phyloP scores from a whole-genome alignment of 2,797 vertebrate genomes.

The Myotis findleyi region DNA sequence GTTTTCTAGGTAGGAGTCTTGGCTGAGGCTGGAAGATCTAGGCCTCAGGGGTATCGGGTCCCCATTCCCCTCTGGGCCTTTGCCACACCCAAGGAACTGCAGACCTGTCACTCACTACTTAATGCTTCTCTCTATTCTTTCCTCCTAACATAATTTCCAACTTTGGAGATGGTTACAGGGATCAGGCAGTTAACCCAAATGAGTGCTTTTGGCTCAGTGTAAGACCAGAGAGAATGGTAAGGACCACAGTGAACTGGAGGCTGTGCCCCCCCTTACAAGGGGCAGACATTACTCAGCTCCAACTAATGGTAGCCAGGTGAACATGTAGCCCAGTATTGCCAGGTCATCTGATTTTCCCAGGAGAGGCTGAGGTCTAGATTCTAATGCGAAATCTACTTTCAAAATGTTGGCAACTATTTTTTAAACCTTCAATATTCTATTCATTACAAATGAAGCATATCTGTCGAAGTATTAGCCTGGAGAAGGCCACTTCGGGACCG shows the following conservation, averaged over 20 bases:
- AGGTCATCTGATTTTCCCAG: not conserved
- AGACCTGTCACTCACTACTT: not conserved
- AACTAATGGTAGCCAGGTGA: not conserved
- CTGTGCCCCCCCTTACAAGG: not conserved
- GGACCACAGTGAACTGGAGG: not conserved
- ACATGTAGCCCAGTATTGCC: not conserved
- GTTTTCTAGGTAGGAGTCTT: not conserved
- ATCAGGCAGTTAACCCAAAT: not conserved
- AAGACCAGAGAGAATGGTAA: not conserved
- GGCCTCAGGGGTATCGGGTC: fast-evolving
- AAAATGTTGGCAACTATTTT: slow-evolving; percentile 10
- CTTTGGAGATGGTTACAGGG: not conserved
- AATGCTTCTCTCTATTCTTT: not conserved
- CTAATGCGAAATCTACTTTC: not conserved
- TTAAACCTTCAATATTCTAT: slow-evolving; percentile 29
- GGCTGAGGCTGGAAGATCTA: not conserved
- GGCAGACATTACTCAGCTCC: not conserved
- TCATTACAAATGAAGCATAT: not conserved
- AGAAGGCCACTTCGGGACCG: not conserved
- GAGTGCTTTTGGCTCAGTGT: not conserved
- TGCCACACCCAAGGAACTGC: not conserved
- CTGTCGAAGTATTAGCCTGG: not conserved
- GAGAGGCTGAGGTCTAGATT: slow-evolving; percentile 38
- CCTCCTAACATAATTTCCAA: not conserved
- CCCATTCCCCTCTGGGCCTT: not conserved